Evolutionary conservation across 2,888 invertebrate genomes (phyloP), one percentile per base, ranked within the genome.

Genomic region (Eurytoma californica): DNA sequence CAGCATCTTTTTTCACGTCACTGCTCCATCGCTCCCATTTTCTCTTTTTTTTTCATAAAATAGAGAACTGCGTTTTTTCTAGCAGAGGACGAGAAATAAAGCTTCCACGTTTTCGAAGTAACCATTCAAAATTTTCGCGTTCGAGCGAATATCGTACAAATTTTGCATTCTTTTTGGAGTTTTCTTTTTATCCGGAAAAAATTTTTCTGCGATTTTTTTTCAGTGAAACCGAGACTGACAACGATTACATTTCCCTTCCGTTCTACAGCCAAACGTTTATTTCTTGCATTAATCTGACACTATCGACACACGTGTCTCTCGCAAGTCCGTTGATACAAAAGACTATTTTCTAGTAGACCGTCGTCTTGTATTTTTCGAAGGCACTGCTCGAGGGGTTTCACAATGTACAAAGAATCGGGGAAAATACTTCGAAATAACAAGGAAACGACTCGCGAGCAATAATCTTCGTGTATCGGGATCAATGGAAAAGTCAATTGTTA

Each of bases 341-440:
- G 83, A 82, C 85, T 86, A 85, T 85, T 82, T 83, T 83, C 83
- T 86, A 85, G 82, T 84, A 87, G 86, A 87, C 86, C 86, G 85
- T 85, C 86, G 83, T 86, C 84, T 87, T 84, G 85, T 85, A 86
- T 85, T 87, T 82, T 87, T 85, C 85, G 85, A 88, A 89, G 88
- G 88, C 89, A 89, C 88, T 89, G 87, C 86, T 88, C 85, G 82
- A 84, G 84, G 82, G 82, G 82, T 73, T 79, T 82, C 77, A 80
- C 76, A 80, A 72, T 79, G 67, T 81, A 78, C 73, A 72, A 77
- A 77, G 39, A 51, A 53, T 61, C 16, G n/a, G 63, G 39, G 65
- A 24, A 58, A 58, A 61, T 14, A 70, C 77, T 78, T 82, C 57
- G 78, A 83, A 60, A 83, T 80, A 70, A 80, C 65, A 80, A 68